Base-by-base conservation (phyloP, 2,797 vertebrate species). In the Sebastes oblongus region DNA sequence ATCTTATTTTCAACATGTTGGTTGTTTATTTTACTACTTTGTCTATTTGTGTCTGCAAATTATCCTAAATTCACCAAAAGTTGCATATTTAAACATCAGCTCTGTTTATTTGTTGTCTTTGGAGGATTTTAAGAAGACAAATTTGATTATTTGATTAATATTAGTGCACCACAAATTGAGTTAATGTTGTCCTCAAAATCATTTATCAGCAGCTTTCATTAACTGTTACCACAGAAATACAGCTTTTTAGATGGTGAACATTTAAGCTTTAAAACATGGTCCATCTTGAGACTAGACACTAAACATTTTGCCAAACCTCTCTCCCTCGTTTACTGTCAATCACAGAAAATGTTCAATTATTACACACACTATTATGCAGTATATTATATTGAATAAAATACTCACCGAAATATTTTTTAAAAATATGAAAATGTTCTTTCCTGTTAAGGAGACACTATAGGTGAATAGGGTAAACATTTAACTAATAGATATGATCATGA, bases 241-340 rank as follows among this genome's bases (percentile, higher is more conserved):
- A 59, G 14, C 1, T 29, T 30, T 0, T 32, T 20, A 32, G 4
- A 6, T 4, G 36, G 5, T 39, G 36, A 3, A 39, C 36, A 0
- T 14, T 39, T 14, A 39, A 14, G 36, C 0, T 0, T 39, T 61
- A 18, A 8, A 30, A 27, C 2, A 0, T 8, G 55, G 0, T 27
- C 55, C 56, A 29, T 14, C 50, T 52, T 52, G 22, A 24, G 54
- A n/a, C 18, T 14, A 1, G 0, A 39, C 36, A 14, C 1, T 1
- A 14, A 14, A 39, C 36, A 54, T 54, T n/a, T 54, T 54, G 20
- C n/a, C 50, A n/a, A 52, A 0, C 50, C 18, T 52, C 20, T 58
- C 56, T 1, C 56, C 25, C 0, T 29, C 7, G 0, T 25, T 59
- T 14, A 59, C 0, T 9, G 4, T 50, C 36, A 39, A 14, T 1